Conservation (phyloP, 2,113 vertebrate species). For the Phyllopteryx taeniolatus region DNA sequence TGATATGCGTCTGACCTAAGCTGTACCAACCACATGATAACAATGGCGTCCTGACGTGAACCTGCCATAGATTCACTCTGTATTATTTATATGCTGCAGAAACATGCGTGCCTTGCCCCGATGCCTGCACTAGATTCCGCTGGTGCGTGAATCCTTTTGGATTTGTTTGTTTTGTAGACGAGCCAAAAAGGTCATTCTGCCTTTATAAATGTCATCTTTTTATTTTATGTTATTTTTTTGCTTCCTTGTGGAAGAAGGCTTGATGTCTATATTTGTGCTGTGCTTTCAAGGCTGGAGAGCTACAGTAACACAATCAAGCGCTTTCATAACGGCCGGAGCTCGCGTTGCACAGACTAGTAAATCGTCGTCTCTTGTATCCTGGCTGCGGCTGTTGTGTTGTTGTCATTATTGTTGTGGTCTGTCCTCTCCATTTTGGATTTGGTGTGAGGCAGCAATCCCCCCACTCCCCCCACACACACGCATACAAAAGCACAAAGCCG, state of each 20-base stretch:
- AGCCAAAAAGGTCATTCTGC: background rate
- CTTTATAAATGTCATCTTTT: background rate
- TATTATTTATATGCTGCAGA: slow-evolving; percentile 7
- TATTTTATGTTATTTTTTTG: background rate
- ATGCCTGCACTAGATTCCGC: background rate
- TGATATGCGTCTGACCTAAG: too few relatives aligned
- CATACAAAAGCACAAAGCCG: background rate
- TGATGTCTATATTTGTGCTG: background rate
- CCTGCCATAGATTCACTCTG: background rate
- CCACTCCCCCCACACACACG: background rate
- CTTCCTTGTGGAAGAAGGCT: background rate
- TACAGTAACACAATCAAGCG: background rate
- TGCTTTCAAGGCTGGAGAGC: background rate
- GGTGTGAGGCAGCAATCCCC: background rate
- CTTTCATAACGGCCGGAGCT: background rate
- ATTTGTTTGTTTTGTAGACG: background rate
- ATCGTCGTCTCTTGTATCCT: background rate
- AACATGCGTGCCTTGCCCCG: background rate
- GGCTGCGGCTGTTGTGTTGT: background rate
- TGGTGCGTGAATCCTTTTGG: background rate
- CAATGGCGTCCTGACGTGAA: background rate
- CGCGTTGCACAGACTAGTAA: background rate
- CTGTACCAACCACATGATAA: background rate
- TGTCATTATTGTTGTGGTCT: background rate
- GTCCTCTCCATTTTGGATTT: background rate